phyloP scores from a whole-genome alignment of 2,888 invertebrate species.

The Pseudoips prasinana region DNA sequence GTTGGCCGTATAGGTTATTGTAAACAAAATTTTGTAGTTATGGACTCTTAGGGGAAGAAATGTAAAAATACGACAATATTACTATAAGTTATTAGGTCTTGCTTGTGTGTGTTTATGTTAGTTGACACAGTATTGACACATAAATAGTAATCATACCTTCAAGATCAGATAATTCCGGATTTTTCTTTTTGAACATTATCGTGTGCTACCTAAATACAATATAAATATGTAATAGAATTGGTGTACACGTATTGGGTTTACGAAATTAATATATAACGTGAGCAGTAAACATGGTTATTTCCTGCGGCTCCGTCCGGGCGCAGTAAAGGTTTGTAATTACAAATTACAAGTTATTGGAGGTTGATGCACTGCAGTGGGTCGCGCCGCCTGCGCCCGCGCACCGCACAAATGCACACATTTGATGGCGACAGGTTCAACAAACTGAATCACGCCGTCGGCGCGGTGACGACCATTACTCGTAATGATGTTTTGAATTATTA shows the following conservation, averaged over 20 bases:
- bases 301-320: slow-evolving; percentile 64
- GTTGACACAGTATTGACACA: too few relatives aligned
- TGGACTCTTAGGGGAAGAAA: too few relatives aligned
- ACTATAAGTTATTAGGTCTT: too few relatives aligned
- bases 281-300: slow-evolving; percentile 65
- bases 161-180: too few relatives aligned
- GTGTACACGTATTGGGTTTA: slow-evolving; percentile 45
- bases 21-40: too few relatives aligned
- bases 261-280: slow-evolving; percentile 59
- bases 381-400: slow-evolving; percentile 38
- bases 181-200: too few relatives aligned
- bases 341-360: slow-evolving; percentile 77
- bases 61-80: too few relatives aligned
- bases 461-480: slow-evolving; percentile 59
- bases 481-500: slow-evolving; percentile 66
- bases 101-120: too few relatives aligned
- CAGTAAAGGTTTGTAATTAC: slow-evolving; percentile 77
- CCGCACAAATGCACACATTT: slow-evolving; percentile 65
- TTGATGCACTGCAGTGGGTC: slow-evolving; percentile 67
- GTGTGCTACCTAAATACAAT: too few relatives aligned
- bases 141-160: too few relatives aligned
- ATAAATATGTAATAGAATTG: too few relatives aligned
- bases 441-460: slow-evolving; percentile 60
- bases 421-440: slow-evolving; percentile 75
- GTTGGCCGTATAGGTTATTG: too few relatives aligned